Conservation (phyloP, 2,888 invertebrate genomes). For the Chrysotoxum bicinctum region DNA sequence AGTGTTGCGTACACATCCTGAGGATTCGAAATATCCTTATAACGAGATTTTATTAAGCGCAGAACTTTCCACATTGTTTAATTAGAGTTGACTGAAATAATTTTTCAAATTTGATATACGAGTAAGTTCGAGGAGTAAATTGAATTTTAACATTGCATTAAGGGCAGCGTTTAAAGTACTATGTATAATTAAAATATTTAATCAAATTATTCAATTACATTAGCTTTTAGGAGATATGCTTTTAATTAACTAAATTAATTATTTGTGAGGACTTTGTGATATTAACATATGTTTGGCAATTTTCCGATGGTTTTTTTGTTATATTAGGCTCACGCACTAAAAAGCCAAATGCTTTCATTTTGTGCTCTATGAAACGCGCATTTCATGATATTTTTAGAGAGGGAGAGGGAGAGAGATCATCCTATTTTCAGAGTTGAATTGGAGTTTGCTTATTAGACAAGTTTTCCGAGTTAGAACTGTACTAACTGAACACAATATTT, state of each 20-base stretch:
- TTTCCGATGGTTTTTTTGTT: not conserved
- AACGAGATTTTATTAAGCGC: conserved; percentile 21
- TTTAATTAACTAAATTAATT: conserved; percentile 31
- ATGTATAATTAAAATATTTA: not conserved
- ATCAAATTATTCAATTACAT: not conserved
- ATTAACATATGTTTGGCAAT: not conserved
- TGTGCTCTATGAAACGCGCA: too few species aligned
- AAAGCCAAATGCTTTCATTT: not conserved
- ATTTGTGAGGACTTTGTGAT: not conserved
- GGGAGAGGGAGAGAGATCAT: too few species aligned
- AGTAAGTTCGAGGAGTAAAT: not conserved
- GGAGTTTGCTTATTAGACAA: too few species aligned
- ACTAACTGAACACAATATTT: too few species aligned
- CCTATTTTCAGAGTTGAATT: too few species aligned
- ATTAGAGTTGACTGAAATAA: not conserved
- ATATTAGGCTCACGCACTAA: not conserved
- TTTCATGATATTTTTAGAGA: too few species aligned
- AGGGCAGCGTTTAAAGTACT: not conserved
- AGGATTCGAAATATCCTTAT: conserved; percentile 75
- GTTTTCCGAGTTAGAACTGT: too few species aligned
- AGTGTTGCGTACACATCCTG: conserved; percentile 78
- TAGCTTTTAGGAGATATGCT: not conserved
- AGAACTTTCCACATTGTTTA: conserved; percentile 31
- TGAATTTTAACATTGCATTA: not conserved
- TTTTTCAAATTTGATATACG: not conserved